Percentiles rank a stretch among this genome's conserved stretches.
Conservation (phyloP, 2,888 invertebrate genomes). For the Neocrepidodera transversa region DNA sequence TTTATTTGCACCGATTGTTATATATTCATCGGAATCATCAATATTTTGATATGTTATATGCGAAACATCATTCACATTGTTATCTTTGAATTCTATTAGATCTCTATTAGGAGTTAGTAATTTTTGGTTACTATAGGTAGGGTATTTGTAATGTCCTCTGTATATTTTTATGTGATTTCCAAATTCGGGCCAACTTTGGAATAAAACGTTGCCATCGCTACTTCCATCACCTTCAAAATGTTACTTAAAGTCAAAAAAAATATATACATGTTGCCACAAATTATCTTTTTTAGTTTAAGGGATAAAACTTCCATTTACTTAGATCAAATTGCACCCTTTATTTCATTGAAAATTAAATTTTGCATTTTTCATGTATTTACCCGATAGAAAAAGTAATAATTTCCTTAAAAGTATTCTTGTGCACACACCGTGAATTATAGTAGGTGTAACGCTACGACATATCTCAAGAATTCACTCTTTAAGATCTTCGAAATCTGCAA, state of each 20-base stretch:
- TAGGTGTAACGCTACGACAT: too few species aligned
- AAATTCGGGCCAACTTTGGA: slow-evolving; percentile 54
- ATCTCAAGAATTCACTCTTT: too few species aligned
- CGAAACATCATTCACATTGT: slow-evolving; percentile 25
- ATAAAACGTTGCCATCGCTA: slow-evolving; percentile 45
- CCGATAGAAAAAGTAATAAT: too few species aligned
- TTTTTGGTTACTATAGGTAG: slow-evolving; percentile 62
- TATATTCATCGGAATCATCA: slow-evolving; percentile 1
- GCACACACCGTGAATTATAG: not conserved
- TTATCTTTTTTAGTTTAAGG: too few species aligned
- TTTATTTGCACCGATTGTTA: not conserved
- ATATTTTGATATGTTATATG: slow-evolving; percentile 38
- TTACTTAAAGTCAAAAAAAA: slow-evolving; percentile 13
- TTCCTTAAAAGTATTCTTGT: too few species aligned
- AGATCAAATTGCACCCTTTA: too few species aligned
- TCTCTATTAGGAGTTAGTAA: slow-evolving; percentile 52
- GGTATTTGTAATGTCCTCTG: slow-evolving; percentile 76
- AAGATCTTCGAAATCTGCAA: too few species aligned
- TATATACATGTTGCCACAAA: too few species aligned
- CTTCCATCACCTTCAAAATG: slow-evolving; percentile 35
- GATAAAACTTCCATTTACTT: too few species aligned
- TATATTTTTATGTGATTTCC: slow-evolving; percentile 56
- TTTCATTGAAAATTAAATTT: too few species aligned
- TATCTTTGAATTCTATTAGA: slow-evolving; percentile 51
- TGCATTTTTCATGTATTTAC: too few species aligned